Evolutionary conservation across 2,888 invertebrate species (phyloP).

Genomic region (Hirtodrosophila cameraria): DNA sequence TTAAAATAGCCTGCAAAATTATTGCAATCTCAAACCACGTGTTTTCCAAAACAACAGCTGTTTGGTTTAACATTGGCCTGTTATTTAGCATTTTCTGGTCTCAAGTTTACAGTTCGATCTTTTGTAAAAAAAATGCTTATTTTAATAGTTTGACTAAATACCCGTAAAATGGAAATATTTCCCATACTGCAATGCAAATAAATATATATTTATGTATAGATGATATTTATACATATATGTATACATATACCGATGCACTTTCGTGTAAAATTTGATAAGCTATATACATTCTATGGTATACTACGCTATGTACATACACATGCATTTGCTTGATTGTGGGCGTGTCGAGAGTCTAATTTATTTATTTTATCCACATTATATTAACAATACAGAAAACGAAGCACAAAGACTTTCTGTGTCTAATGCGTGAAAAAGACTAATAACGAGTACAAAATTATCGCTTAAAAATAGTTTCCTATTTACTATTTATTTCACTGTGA

Average conservation of each 20-base stretch:
- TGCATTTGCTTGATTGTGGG: conserved; percentile 20
- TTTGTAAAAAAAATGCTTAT: too few relatives aligned
- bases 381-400: conserved; percentile 37
- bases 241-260: conserved; percentile 4
- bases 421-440: conserved; percentile 21
- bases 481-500: conserved; percentile 17
- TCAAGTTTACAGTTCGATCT: too few relatives aligned
- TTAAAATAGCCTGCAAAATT: too few relatives aligned
- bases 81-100: too few relatives aligned
- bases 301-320: conserved; percentile 1
- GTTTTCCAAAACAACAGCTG: too few relatives aligned
- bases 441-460: conserved; percentile 14
- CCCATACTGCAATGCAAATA: background rate
- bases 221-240: conserved; percentile 8
- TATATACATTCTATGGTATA: too few relatives aligned
- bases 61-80: too few relatives aligned
- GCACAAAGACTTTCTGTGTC: conserved; percentile 27
- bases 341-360: conserved; percentile 30
- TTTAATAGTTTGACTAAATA: too few relatives aligned
- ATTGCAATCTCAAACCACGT: too few relatives aligned
- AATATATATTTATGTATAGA: conserved; percentile 1
- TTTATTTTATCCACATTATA: conserved; percentile 8
- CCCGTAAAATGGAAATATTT: too few relatives aligned
- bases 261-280: conserved; percentile 31
- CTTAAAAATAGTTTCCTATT: conserved; percentile 11